Base-by-base conservation (phyloP, 2,888 invertebrate species). In the Gortyna flavago region DNA sequence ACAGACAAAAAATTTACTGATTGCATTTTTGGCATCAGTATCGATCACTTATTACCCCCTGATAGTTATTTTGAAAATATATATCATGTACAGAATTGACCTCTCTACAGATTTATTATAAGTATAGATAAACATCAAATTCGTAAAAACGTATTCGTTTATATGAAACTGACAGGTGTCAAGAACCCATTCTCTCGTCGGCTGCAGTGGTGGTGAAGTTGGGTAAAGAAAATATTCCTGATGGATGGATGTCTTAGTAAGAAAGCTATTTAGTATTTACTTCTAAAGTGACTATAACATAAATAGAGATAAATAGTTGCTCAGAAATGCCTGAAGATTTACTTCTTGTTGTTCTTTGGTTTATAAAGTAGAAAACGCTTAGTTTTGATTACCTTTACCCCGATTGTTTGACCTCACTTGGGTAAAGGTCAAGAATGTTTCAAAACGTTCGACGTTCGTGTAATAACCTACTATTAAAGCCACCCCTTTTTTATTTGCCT, bases 371-470 rank as follows among this genome's bases (percentile, higher is more conserved):
- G 48, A 75, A 75, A 80, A 69, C 38, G n/a, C 16, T 65, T 32
- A 18, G 76, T 76, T 76, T 75, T 76, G 76, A 80, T 75, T 81
- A 80, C 61, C 67, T 81, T 69, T 75, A 69, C 11, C 57, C 69
- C 41, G 48, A 29, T 69, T 38, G 44, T 65, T 69, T 81, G 59
- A 69, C 68, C 57, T 48, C 32, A 9, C 11, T 29, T 38, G 21
- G 44, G 25, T 67, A 75, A 57, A 80, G 75, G 80, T 69, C 65
- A 75, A 69, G 35, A 75, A 51, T 59, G n/a, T 54, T 81, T 65
- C 29, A 57, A n/a, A 57, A 57, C 4, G 54, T 57, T 57, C 54
- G 11, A 80, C 41, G 29, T 44, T 57, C 64, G 41, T 69, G 51
- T 35, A 35, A 54, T 29, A 48, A 5, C 29, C 6, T 21, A 57